A percentile compares a stretch with the other conserved stretches of the same genome.
These are phyloP conservation scores for Barbus barbus DNA, from an alignment of 2,113 vertebrate species.

Conservation along the genomic window DNA sequence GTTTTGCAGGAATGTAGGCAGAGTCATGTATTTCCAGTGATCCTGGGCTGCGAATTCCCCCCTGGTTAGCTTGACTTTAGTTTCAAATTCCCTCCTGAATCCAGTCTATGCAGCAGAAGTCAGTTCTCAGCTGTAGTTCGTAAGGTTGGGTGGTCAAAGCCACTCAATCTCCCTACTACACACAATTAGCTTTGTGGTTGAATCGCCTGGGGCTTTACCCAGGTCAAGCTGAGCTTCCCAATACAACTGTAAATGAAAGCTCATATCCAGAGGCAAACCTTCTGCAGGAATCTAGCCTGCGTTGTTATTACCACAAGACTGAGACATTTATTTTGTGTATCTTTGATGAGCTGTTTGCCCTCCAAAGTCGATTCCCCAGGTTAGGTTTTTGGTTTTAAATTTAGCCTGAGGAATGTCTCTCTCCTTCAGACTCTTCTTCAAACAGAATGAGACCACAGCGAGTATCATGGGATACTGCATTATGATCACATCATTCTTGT, in stretches of 20 bases:
- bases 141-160: constrained; percentile 11
- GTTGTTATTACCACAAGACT: not conserved
- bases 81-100: not conserved
- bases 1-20: not conserved
- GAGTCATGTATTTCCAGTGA: not conserved
- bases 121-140: not conserved
- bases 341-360: constrained; percentile 21
- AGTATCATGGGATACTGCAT: not conserved
- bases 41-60: not conserved
- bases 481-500: constrained; percentile 2
- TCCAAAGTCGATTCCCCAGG: not conserved
- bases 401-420: not conserved
- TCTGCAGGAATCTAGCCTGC: not conserved
- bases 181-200: constrained; percentile 22
- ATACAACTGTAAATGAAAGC: not conserved
- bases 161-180: constrained; percentile 18
- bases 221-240: not conserved
- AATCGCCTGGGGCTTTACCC: constrained; percentile 26
- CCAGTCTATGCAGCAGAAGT: not conserved
- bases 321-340: constrained; percentile 12
- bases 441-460: constrained; percentile 13
- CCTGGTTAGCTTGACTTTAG: not conserved
- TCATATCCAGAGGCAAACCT: not conserved
- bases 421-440: not conserved
- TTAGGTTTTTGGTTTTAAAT: constrained; percentile 13